These are phyloP conservation scores for Amazona guildingii DNA, from an alignment of 2,113 vertebrate species.

Conservation along the genomic window DNA sequence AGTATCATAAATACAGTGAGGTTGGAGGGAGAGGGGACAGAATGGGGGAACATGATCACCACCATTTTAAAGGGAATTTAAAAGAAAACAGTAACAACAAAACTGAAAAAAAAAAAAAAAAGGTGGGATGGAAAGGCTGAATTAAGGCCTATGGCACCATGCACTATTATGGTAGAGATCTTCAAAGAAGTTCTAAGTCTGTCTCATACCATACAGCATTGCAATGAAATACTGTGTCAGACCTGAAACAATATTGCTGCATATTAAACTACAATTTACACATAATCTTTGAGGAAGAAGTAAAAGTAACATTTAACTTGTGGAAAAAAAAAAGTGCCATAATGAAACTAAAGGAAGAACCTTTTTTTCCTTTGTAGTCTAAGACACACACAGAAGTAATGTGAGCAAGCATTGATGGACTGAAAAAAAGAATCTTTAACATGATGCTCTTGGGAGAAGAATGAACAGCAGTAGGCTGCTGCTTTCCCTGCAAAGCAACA, in stretches of 20 bases:
- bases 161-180: not conserved
- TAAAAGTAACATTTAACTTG: not conserved
- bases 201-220: not conserved
- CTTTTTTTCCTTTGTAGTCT: not conserved
- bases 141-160: not conserved
- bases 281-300: not conserved
- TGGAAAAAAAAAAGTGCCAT: not conserved
- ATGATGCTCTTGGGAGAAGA: not conserved
- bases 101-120: not conserved
- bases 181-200: not conserved
- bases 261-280: not conserved
- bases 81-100: not conserved
- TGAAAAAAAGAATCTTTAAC: not conserved
- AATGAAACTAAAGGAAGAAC: not conserved
- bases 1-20: not conserved
- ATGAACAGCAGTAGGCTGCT: not conserved
- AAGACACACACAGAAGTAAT: not conserved
- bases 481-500: not conserved
- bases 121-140: not conserved
- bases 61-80: not conserved
- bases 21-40: not conserved
- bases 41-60: accelerated
- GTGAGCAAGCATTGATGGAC: not conserved
- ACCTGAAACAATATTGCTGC: not conserved
- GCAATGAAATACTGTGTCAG: not conserved